Percentiles rank a stretch among this genome's conserved stretches.
Evolutionary conservation across 2,797 vertebrate genomes (phyloP).

Genomic region (Neosilurus mollespiculum): DNA sequence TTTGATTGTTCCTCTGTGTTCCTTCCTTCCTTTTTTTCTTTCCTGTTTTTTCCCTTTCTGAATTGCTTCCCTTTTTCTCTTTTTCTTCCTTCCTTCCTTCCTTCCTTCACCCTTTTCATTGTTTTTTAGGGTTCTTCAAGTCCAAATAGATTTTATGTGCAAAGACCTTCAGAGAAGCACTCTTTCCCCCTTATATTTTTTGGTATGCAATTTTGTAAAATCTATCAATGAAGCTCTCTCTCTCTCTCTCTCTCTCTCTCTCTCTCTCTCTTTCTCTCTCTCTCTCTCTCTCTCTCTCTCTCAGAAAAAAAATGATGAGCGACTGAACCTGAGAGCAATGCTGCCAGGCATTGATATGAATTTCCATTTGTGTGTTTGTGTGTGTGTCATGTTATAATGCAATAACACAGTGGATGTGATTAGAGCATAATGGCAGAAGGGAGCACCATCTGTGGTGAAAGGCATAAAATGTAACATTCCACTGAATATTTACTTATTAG

Average conservation of each 20-base stretch:
- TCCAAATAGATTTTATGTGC: too few species aligned
- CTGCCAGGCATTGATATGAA: slow-evolving; percentile 5
- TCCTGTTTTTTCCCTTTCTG: too few species aligned
- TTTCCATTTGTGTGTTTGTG: neutral
- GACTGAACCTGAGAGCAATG: neutral
- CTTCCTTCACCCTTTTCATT: too few species aligned
- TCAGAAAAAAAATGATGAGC: neutral
- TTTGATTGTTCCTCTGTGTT: neutral
- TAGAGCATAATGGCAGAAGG: slow-evolving; percentile 9
- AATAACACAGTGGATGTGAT: slow-evolving; percentile 3
- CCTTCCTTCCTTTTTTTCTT: too few species aligned
- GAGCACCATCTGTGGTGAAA: neutral
- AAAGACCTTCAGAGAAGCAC: too few species aligned
- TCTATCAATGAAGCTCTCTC: too few species aligned
- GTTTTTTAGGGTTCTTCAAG: too few species aligned
- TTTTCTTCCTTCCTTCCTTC: neutral
- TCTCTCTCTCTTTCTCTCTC: too few species aligned
- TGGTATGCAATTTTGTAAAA: too few species aligned
- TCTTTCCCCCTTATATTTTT: too few species aligned
- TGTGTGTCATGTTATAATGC: neutral
- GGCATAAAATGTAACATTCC: neutral
- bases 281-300: neutral
- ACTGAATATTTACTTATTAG: neutral
- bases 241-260: too few species aligned
- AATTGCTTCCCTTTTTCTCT: too few species aligned